Evolutionary conservation across 30 jellyfish, hydroid and myxozoan species (phyloP).

Genomic region (Nemopilema nomurai): DNA sequence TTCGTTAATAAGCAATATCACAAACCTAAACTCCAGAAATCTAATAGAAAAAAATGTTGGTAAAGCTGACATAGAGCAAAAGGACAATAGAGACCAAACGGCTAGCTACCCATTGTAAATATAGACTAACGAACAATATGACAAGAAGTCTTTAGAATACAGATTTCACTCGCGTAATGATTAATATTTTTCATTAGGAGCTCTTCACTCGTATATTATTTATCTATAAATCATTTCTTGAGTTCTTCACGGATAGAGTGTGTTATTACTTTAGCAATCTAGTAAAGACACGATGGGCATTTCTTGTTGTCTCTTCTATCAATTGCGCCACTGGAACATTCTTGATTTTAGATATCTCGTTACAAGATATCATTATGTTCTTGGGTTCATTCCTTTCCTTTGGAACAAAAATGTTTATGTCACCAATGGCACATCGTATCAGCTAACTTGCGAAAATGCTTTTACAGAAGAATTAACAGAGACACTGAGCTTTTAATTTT

Average conservation of each 20-base stretch:
- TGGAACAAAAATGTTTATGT: background rate
- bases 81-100: too few species aligned
- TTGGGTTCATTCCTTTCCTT: constrained; percentile 94
- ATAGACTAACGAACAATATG: background rate
- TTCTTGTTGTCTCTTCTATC: constrained; percentile 64
- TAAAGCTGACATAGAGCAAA: too few species aligned
- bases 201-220: too few species aligned
- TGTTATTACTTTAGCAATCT: constrained; percentile 56
- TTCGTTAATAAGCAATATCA: too few species aligned
- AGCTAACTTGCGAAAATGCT: too few species aligned
- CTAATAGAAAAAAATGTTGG: too few species aligned
- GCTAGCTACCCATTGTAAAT: background rate
- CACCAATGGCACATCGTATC: background rate
- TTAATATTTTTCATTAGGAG: too few species aligned
- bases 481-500: too few species aligned
- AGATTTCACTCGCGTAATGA: background rate
- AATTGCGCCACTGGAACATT: constrained; percentile 63
- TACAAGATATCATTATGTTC: constrained; percentile 73
- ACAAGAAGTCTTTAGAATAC: background rate
- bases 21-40: too few species aligned
- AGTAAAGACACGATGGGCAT: constrained; percentile 70
- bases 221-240: background rate
- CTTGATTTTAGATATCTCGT: constrained; percentile 90
- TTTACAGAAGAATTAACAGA: too few species aligned
- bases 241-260: background rate